phyloP scores from a whole-genome alignment of 2,797 vertebrate species.

The Pempheris klunzingeri region DNA sequence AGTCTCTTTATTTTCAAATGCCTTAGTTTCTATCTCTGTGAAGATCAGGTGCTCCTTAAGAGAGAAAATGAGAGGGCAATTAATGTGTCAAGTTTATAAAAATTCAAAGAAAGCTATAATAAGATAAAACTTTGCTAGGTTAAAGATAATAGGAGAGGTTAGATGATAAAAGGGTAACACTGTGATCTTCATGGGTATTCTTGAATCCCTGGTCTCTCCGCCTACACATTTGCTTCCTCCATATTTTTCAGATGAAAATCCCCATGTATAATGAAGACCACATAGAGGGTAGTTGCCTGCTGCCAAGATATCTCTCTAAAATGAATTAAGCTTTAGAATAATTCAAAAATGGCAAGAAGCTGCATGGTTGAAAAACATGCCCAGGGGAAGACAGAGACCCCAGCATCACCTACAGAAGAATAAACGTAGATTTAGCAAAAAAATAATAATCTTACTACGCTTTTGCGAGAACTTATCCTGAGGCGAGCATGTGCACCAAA shows the following conservation, averaged over 20 bases:
- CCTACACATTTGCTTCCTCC: constrained; percentile 63
- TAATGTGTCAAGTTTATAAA: constrained; percentile 48
- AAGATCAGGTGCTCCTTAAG: constrained; percentile 32
- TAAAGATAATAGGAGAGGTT: constrained; percentile 66
- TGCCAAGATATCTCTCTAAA: constrained; percentile 86
- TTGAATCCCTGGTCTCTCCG: constrained; percentile 46
- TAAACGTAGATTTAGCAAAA: constrained; percentile 68
- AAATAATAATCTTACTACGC: constrained; percentile 55
- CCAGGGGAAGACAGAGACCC: constrained; percentile 69
- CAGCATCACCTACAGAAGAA: constrained; percentile 67
- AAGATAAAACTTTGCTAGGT: constrained; percentile 52
- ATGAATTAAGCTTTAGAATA: constrained; percentile 79
- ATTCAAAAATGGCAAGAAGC: constrained; percentile 57
- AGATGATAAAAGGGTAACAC: constrained; percentile 60
- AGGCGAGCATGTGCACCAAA: constrained; percentile 54
- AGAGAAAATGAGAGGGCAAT: constrained; percentile 50
- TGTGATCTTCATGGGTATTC: constrained; percentile 55
- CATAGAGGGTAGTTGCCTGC: constrained; percentile 85
- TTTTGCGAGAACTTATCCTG: constrained; percentile 71
- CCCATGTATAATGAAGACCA: constrained; percentile 90
- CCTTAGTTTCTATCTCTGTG: constrained; percentile 26
- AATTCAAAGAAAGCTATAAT: constrained; percentile 41
- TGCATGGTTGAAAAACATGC: constrained; percentile 50
- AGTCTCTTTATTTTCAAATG: constrained; percentile 12
- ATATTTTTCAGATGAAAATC: constrained; percentile 86